These are phyloP conservation scores for Zosterops lateralis DNA, from an alignment of 2,113 vertebrate species.

Conservation along the genomic window DNA sequence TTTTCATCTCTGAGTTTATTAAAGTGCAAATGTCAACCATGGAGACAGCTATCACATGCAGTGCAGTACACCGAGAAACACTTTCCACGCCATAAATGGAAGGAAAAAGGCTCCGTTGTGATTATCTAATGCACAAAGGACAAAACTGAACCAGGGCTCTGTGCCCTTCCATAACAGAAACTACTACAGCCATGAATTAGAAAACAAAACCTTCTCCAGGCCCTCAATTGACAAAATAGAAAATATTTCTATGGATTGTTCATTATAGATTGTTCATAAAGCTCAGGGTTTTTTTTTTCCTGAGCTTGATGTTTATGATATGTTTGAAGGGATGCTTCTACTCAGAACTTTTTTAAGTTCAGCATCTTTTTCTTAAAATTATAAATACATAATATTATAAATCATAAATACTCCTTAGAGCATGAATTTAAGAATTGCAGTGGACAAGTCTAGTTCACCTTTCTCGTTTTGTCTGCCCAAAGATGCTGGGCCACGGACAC, in stretches of 20 bases:
- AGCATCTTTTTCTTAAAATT: neutral
- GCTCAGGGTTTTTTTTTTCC: neutral
- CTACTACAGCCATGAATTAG: neutral
- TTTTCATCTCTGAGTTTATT: conserved; percentile 64
- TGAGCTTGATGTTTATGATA: neutral
- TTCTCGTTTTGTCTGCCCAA: neutral
- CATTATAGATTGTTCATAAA: neutral
- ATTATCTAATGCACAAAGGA: conserved; percentile 53
- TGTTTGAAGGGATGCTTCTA: neutral
- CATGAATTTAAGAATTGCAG: neutral
- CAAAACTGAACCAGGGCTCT: conserved; percentile 66
- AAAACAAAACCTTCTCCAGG: neutral
- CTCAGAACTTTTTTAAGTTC: neutral
- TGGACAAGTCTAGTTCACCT: neutral
- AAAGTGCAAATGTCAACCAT: conserved; percentile 65
- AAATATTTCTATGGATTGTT: neutral
- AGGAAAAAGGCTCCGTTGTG: conserved; percentile 25
- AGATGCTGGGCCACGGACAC: neutral
- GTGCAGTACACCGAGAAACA: conserved; percentile 32
- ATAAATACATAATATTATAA: neutral
- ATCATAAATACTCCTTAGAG: neutral
- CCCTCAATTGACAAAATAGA: neutral
- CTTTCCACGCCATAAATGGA: conserved; percentile 43
- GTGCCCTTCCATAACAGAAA: neutral
- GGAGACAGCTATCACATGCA: conserved; percentile 59